phyloP scores from a whole-genome alignment of 2,888 invertebrate species.

The Resseliella maxima region DNA sequence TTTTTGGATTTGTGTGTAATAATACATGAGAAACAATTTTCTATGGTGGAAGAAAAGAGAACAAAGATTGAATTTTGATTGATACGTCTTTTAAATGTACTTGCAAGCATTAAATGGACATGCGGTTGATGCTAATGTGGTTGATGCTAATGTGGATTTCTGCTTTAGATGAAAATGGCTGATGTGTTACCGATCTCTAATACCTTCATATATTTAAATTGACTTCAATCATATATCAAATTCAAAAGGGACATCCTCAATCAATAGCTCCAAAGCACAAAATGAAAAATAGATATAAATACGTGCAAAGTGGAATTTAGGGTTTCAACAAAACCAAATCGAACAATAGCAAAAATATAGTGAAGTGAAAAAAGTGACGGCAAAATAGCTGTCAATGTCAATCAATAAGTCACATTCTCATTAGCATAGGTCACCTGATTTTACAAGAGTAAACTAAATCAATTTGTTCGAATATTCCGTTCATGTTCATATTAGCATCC shows the following conservation, averaged over 20 bases:
- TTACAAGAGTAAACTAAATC: constrained; percentile 30
- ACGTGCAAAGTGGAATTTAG: not conserved
- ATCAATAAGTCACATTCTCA: constrained; percentile 54
- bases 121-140: not conserved
- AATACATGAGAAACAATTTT: not conserved
- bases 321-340: not conserved
- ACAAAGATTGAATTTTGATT: not conserved
- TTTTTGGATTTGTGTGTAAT: not conserved
- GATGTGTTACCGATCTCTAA: not conserved
- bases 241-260: constrained; percentile 51
- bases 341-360: not conserved
- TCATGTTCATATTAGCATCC: constrained; percentile 2
- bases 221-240: constrained; percentile 51
- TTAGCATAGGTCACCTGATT: constrained; percentile 55
- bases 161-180: constrained; percentile 1
- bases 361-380: not conserved
- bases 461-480: constrained; percentile 42
- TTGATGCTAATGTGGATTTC: not conserved
- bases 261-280: constrained; percentile 29
- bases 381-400: constrained; percentile 52
- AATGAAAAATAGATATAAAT: constrained; percentile 46
- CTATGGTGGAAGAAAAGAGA: not conserved
- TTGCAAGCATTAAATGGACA: not conserved
- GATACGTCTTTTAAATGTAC: not conserved
- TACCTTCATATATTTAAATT: constrained; percentile 27